These are phyloP conservation scores for Drosophila baimaii DNA, from an alignment of 1,140 invertebrate species.

Conservation along the genomic window DNA sequence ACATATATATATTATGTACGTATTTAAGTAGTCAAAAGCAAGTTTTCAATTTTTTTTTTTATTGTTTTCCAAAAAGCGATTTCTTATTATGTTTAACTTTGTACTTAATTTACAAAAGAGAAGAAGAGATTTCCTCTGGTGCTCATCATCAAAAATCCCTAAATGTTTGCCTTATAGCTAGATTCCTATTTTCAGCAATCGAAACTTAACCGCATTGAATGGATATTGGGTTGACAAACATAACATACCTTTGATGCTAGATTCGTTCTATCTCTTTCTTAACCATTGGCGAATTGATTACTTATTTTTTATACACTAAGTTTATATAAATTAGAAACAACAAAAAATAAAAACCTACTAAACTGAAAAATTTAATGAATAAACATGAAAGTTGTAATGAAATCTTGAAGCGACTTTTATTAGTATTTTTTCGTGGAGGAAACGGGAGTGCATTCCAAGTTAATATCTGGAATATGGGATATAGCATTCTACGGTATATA, in stretches of 20 bases:
- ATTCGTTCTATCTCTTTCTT: constrained; percentile 35
- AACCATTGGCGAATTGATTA: constrained; percentile 55
- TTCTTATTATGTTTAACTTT: constrained; percentile 40
- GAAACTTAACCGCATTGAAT: constrained; percentile 34
- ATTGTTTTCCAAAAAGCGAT: constrained; percentile 17
- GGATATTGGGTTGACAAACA: constrained; percentile 7
- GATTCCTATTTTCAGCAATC: constrained; percentile 28
- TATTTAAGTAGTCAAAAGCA: constrained; percentile 56
- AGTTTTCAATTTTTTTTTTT: constrained; percentile 29
- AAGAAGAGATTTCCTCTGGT: constrained; percentile 33
- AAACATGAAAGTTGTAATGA: constrained; percentile 79
- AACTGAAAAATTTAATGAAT: constrained; percentile 72
- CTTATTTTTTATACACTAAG: constrained; percentile 68
- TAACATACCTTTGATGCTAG: constrained; percentile 6
- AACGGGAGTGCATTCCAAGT: no score
- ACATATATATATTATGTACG: constrained; percentile 36
- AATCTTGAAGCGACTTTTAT: constrained; percentile 19
- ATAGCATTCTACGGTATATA: no score
- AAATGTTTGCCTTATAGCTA: constrained; percentile 57
- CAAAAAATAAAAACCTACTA: constrained; percentile 63
- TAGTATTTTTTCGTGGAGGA: background rate
- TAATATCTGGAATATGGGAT: no score
- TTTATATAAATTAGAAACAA: constrained; percentile 65
- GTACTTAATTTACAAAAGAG: constrained; percentile 77
- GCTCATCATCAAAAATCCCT: constrained; percentile 40